phyloP scores from a whole-genome alignment of 2,113 vertebrate species.

The Mirounga angustirostris region DNA sequence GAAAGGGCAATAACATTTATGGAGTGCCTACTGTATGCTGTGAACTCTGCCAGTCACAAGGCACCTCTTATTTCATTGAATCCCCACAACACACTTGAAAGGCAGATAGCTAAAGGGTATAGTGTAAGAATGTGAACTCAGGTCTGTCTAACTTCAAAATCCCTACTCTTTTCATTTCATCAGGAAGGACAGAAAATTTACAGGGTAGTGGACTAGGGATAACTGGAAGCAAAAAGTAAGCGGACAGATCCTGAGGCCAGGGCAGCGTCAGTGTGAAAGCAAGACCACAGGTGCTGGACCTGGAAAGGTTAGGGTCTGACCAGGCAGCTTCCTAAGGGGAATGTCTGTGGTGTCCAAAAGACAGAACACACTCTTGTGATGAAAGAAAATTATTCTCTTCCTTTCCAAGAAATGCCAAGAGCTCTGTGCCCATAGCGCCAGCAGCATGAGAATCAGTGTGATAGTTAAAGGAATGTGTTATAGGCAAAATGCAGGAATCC shows the following conservation, averaged over 20 bases:
- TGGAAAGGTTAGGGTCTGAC: neutral
- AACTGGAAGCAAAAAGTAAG: neutral
- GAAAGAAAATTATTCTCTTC: neutral
- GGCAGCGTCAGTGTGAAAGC: neutral
- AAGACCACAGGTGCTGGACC: neutral
- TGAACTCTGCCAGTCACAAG: neutral
- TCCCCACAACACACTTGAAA: neutral
- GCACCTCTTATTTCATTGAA: neutral
- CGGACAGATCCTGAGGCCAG: neutral
- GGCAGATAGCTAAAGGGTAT: neutral
- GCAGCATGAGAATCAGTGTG: neutral
- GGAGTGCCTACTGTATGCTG: neutral
- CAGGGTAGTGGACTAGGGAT: neutral
- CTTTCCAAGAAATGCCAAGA: neutral
- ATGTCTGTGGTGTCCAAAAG: neutral
- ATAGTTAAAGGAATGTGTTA: neutral
- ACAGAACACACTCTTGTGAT: neutral
- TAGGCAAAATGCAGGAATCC: neutral
- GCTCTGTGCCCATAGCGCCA: neutral
- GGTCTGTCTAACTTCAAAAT: neutral
- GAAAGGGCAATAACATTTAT: neutral
- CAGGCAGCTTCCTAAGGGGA: neutral
- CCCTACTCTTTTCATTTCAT: neutral
- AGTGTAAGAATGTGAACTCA: neutral
- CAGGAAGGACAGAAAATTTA: neutral